Base-by-base conservation (phyloP, 2,888 invertebrate genomes). In the Eupelmus urozonus region DNA sequence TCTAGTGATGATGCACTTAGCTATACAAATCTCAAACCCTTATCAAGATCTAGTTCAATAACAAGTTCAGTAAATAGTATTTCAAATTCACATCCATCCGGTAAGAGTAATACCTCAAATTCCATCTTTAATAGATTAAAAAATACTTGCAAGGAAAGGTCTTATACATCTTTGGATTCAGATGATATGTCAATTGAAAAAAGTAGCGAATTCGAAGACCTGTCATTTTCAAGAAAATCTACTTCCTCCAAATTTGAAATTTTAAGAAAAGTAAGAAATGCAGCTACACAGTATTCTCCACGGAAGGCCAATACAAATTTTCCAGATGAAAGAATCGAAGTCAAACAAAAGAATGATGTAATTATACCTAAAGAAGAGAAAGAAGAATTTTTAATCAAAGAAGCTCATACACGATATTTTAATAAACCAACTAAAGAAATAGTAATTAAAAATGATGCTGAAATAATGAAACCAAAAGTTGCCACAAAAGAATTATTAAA, bases 141-240 rank as follows among this genome's bases (percentile, higher is more conserved):
- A 40, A 11, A 55, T 40, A 45, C 20, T 18, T 51, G 1, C 18
- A 34, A 34, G 2, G 16, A 20, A 13, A 55, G 25, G 11, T 18
- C n/a, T 13, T 27, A 25, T 29, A 40, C 20, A 0, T 53, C 53
- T 13, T n/a, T 59, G 16, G 76, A 79, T 60, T 76, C 71, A 18
- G 72, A 76, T 76, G 76, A 79, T 57, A n/a, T 16, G 29, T 79
- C 65, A 27, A 11, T 45, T 16, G 16, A 23, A 7, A 13, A 2
- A 67, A 67, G 18, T 18, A 55, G 66, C 57, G 60, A 55, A 16
- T 20, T 66, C 13, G 29, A 60, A 4, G 40, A 53, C 49, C 20
- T 40, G 20, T 72, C 65, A 20, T 16, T 16, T 42, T 57, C 57
- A 34, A 71, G 2, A 53, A 29, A 7, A 67, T 62, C 34, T 16